Conservation (phyloP, 2,797 vertebrate species). For the Mus minutoides region DNA sequence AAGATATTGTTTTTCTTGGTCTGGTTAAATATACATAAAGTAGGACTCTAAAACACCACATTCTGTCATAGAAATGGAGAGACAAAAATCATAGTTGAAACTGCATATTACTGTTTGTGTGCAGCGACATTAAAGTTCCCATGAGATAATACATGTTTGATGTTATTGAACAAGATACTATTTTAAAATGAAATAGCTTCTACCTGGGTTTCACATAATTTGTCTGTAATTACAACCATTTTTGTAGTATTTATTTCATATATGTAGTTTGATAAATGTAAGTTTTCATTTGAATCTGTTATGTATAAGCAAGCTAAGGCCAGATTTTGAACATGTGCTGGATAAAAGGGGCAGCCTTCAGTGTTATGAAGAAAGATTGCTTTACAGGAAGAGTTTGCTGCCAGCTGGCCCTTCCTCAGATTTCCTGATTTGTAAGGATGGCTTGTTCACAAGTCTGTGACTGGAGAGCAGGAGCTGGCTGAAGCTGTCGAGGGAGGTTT, state of each 20-base stretch:
- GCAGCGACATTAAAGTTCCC: neutral
- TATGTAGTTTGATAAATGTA: neutral
- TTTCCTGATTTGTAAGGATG: neutral
- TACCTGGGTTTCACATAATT: conserved; percentile 43
- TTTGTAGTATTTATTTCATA: conserved; percentile 69
- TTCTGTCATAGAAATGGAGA: neutral
- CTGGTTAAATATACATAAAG: conserved; percentile 42
- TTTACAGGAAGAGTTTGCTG: neutral
- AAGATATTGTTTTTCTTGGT: conserved; percentile 44
- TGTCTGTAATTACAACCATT: conserved; percentile 45
- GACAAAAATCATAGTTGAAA: neutral
- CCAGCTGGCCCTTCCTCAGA: neutral
- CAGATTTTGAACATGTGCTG: conserved; percentile 42
- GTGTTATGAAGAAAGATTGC: neutral
- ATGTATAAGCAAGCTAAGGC: neutral
- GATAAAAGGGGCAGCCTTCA: neutral
- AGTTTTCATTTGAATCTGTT: conserved; percentile 22
- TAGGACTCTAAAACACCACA: conserved; percentile 41
- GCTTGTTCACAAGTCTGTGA: neutral
- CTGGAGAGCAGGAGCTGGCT: neutral
- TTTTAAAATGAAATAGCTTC: conserved; percentile 41
- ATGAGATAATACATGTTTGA: neutral
- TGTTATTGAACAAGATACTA: neutral
- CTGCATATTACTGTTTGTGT: neutral
- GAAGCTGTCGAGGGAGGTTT: neutral